These are phyloP conservation scores for Acomys russatus DNA, from an alignment of 2,797 vertebrate genomes.

Conservation along the genomic window DNA sequence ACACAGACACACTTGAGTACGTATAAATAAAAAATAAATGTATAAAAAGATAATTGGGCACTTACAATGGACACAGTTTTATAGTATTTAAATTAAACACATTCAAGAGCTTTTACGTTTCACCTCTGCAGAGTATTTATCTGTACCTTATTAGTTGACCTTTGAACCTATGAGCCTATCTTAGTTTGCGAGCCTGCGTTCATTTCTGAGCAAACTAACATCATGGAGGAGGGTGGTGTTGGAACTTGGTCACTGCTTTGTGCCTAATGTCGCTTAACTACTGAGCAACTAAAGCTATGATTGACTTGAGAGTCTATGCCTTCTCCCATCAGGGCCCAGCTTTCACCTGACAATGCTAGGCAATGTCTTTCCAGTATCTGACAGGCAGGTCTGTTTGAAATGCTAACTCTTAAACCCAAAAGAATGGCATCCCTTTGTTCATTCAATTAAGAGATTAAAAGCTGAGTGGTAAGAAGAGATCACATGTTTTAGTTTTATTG, in stretches of 20 bases:
- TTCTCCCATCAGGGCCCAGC: background rate
- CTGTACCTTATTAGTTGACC: background rate
- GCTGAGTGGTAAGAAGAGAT: conserved; percentile 26
- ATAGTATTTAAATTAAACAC: conserved; percentile 12
- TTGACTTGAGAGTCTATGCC: background rate
- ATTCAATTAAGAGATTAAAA: conserved; percentile 51
- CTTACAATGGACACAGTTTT: background rate
- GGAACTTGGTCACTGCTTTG: background rate
- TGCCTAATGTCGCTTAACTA: background rate
- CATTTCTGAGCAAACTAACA: conserved; percentile 24
- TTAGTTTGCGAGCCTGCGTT: background rate
- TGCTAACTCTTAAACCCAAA: background rate
- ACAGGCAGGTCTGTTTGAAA: conserved; percentile 43
- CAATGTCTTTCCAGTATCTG: conserved; percentile 14
- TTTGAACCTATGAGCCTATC: background rate
- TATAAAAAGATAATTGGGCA: background rate
- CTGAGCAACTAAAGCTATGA: background rate
- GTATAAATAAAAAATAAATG: background rate
- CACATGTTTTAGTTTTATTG: conserved; percentile 38
- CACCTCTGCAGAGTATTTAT: conserved; percentile 38
- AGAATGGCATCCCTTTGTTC: conserved; percentile 51
- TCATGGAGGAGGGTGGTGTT: background rate
- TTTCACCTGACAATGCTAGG: conserved; percentile 30
- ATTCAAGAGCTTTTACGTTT: conserved; percentile 13
- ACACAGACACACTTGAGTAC: background rate